Conservation (phyloP, 2,888 invertebrate species). For the Erannis defoliaria region DNA sequence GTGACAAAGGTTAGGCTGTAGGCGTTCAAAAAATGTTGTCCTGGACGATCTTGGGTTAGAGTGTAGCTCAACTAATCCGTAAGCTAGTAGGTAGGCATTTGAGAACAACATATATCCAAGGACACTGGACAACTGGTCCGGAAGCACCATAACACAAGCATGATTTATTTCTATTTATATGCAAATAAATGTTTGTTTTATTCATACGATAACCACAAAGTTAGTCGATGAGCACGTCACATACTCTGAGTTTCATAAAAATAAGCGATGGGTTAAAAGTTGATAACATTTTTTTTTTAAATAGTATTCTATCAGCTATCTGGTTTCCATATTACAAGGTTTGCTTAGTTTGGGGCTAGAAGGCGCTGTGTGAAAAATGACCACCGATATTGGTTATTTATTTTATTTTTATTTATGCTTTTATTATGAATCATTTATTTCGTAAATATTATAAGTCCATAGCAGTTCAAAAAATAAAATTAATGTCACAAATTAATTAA, state of each 20-base stretch:
- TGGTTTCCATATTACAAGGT: too few species aligned
- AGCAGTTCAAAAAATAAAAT: too few species aligned
- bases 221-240: background rate
- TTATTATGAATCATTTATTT: too few species aligned
- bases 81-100: background rate
- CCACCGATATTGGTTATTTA: too few species aligned
- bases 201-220: slow-evolving; percentile 20
- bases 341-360: too few species aligned
- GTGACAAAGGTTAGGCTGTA: slow-evolving; percentile 1
- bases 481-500: too few species aligned
- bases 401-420: too few species aligned
- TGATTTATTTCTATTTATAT: slow-evolving; percentile 19
- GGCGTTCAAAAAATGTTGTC: background rate
- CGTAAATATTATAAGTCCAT: too few species aligned
- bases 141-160: background rate
- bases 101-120: background rate
- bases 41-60: background rate
- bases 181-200: slow-evolving; percentile 26
- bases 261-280: background rate
- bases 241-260: background rate
- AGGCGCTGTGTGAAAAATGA: too few species aligned
- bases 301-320: too few species aligned
- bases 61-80: background rate
- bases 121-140: background rate
- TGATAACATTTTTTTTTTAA: background rate